Conservation (phyloP, 2,797 vertebrate genomes). For the Rhodeus uyekii region DNA sequence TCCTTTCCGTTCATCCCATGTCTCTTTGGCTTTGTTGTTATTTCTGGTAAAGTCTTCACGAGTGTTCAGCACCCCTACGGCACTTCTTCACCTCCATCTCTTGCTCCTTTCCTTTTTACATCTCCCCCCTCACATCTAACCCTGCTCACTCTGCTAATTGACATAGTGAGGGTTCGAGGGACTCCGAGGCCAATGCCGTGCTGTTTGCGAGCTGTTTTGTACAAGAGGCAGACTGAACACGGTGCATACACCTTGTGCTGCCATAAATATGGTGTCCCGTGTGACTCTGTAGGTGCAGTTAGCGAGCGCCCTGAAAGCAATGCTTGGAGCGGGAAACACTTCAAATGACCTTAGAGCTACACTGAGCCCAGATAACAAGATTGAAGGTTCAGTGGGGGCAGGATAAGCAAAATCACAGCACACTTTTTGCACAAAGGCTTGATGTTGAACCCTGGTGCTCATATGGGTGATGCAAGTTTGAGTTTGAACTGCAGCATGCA, state of each 20-base stretch:
- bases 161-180: constrained; percentile 47
- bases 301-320: constrained; percentile 22
- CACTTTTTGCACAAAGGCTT: not conserved
- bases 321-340: constrained; percentile 40
- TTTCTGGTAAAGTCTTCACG: constrained; percentile 26
- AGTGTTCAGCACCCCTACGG: constrained; percentile 21
- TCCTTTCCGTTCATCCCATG: not conserved
- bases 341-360: constrained; percentile 45
- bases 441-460: not conserved
- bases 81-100: constrained; percentile 14
- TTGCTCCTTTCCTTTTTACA: not conserved
- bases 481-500: not conserved
- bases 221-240: constrained; percentile 14
- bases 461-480: not conserved
- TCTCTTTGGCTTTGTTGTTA: constrained; percentile 38
- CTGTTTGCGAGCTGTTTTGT: constrained; percentile 48
- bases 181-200: constrained; percentile 26
- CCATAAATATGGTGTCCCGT: constrained; percentile 54
- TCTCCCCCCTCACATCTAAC: constrained; percentile 41
- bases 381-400: not conserved
- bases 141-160: constrained; percentile 51
- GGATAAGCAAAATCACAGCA: not conserved
- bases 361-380: constrained; percentile 28
- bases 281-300: constrained; percentile 48
- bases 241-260: constrained; percentile 20